Evolutionary conservation across 2,113 vertebrate species (phyloP).

Genomic region (Myrmophylax atrothorax): DNA sequence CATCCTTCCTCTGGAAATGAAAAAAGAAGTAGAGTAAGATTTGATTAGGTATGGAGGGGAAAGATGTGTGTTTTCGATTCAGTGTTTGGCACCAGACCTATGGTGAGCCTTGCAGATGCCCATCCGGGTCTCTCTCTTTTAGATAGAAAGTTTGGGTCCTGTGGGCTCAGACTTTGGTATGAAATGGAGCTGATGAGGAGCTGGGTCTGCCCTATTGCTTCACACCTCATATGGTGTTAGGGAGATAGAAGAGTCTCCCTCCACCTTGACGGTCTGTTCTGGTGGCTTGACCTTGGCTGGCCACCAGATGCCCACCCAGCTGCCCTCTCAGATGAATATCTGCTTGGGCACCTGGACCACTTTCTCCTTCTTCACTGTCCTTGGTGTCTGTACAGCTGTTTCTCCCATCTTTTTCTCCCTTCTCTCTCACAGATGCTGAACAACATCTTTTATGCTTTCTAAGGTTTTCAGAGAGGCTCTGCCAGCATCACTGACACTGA

Average conservation of each 20-base stretch:
- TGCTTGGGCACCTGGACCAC: background rate
- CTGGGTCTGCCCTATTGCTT: background rate
- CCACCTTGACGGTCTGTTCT: background rate
- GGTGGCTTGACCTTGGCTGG: background rate
- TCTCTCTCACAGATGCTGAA: background rate
- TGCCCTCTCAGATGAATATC: background rate
- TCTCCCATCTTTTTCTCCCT: background rate
- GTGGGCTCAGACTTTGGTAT: background rate
- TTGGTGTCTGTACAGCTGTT: background rate
- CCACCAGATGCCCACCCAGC: background rate
- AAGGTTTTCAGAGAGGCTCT: background rate
- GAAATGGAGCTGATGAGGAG: accelerated
- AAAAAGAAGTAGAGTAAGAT: background rate
- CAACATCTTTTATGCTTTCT: background rate
- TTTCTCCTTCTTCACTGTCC: background rate
- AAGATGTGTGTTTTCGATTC: background rate
- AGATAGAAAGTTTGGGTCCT: background rate
- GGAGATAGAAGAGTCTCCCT: background rate
- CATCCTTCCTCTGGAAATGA: conserved; percentile 6
- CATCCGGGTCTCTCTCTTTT: background rate
- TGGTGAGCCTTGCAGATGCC: background rate
- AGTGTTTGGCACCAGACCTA: accelerated
- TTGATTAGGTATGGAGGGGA: background rate
- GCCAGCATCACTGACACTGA: accelerated
- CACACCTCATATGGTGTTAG: background rate